A percentile compares a stretch with the other conserved stretches of the same genome.
Conservation (phyloP, 1,140 invertebrate genomes). For the Drosophila sp. region DNA sequence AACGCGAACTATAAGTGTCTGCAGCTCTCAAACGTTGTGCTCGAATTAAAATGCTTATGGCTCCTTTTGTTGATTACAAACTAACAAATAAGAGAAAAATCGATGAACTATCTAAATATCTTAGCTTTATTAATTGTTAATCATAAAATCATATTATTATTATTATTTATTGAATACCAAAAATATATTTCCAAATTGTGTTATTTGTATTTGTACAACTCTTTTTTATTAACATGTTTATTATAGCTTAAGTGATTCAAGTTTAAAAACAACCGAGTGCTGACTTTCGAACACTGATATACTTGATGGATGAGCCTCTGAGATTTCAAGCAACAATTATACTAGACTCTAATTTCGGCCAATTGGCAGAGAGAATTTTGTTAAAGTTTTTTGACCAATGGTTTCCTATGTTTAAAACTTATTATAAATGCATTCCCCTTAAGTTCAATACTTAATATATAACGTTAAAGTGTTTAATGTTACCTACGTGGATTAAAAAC, state of each 20-base stretch:
- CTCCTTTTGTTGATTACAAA: constrained; percentile 83
- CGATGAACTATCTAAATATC: background rate
- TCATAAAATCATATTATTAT: constrained; percentile 6
- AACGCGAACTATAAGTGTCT: background rate
- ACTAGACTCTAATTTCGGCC: constrained; percentile 15
- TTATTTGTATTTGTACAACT: constrained; percentile 73
- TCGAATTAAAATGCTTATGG: constrained; percentile 45
- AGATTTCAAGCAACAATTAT: constrained; percentile 50
- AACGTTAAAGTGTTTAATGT: constrained; percentile 9
- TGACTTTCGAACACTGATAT: constrained; percentile 67
- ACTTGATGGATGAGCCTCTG: constrained; percentile 64
- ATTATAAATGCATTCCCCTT: constrained; percentile 25
- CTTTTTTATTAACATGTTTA: constrained; percentile 72
- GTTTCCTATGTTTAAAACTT: constrained; percentile 6
- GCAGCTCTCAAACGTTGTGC: background rate
- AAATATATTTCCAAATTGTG: constrained; percentile 37
- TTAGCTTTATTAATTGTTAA: constrained; percentile 6
- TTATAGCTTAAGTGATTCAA: constrained; percentile 83
- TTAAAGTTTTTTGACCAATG: constrained; percentile 29
- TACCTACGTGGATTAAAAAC: constrained; percentile 58
- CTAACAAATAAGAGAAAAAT: constrained; percentile 52
- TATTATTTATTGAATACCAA: constrained; percentile 6
- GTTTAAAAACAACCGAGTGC: constrained; percentile 81
- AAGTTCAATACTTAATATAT: constrained; percentile 16
- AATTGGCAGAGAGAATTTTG: constrained; percentile 24